Conservation (phyloP, 2,113 vertebrate genomes). For the Gallinago media region DNA sequence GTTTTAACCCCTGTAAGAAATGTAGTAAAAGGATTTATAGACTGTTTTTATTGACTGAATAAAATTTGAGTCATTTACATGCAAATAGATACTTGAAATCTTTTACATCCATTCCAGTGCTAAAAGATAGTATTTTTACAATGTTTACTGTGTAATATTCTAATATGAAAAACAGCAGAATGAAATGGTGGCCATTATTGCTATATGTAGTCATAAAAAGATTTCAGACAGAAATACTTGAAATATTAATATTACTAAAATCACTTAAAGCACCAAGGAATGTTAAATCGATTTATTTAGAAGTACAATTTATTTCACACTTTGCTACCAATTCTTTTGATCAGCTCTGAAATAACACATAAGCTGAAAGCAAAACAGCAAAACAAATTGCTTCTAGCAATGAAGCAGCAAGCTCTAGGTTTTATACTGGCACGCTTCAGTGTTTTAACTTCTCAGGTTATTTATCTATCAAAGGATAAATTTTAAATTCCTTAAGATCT, state of each 20-base stretch:
- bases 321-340: slow-evolving; percentile 75
- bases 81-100: slow-evolving; percentile 64
- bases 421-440: background rate
- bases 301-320: slow-evolving; percentile 75
- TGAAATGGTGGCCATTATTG: slow-evolving; percentile 71
- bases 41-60: slow-evolving; percentile 67
- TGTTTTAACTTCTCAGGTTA: slow-evolving; percentile 33
- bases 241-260: slow-evolving; percentile 81
- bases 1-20: slow-evolving; percentile 33
- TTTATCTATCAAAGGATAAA: slow-evolving; percentile 8
- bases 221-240: slow-evolving; percentile 72
- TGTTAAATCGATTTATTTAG: slow-evolving; percentile 76
- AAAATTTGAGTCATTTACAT: slow-evolving; percentile 70
- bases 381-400: slow-evolving; percentile 64
- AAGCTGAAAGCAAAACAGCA: slow-evolving; percentile 65
- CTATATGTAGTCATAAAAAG: slow-evolving; percentile 72
- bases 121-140: slow-evolving; percentile 70
- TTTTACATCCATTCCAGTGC: slow-evolving; percentile 38
- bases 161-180: slow-evolving; percentile 69
- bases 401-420: slow-evolving; percentile 15
- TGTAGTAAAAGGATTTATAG: slow-evolving; percentile 54
- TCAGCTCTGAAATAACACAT: slow-evolving; percentile 70
- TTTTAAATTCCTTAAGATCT: slow-evolving; percentile 2
- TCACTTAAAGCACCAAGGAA: slow-evolving; percentile 80
- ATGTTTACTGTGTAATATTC: slow-evolving; percentile 69